Evolutionary conservation across 2,797 vertebrate genomes (phyloP).

Genomic region (Todus mexicanus): DNA sequence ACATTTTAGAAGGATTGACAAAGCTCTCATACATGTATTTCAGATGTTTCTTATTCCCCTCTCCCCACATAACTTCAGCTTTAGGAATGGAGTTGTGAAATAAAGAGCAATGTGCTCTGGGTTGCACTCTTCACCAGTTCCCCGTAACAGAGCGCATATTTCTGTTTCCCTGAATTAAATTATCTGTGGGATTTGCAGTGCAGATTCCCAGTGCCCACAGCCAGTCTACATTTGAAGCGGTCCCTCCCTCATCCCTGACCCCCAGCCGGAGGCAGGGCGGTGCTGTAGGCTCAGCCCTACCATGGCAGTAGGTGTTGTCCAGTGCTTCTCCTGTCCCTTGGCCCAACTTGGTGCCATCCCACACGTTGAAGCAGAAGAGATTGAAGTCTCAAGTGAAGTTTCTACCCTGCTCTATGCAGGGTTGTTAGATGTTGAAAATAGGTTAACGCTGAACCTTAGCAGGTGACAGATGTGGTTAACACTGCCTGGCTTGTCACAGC

Average conservation of each 20-base stretch:
- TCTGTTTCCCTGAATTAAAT: neutral
- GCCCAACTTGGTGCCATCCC: neutral
- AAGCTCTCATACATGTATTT: neutral
- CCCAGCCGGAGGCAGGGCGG: too few relatives aligned
- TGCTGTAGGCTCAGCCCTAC: neutral
- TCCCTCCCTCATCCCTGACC: neutral
- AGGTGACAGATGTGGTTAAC: neutral
- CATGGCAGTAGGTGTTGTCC: neutral
- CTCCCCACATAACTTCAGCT: neutral
- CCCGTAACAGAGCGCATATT: neutral
- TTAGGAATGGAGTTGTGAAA: neutral
- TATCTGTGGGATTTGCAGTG: neutral
- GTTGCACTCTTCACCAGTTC: neutral
- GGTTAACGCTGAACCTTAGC: accelerated
- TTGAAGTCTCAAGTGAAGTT: neutral
- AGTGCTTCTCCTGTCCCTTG: neutral
- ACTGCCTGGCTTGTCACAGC: neutral
- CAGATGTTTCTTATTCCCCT: neutral
- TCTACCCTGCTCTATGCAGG: neutral
- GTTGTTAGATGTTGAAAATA: neutral
- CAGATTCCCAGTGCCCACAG: neutral
- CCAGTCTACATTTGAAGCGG: neutral
- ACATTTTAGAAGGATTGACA: neutral
- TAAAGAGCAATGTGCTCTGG: neutral
- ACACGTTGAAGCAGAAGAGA: neutral